Evolutionary conservation across 2,888 invertebrate species (phyloP).

Genomic region (Lathronympha strigana): DNA sequence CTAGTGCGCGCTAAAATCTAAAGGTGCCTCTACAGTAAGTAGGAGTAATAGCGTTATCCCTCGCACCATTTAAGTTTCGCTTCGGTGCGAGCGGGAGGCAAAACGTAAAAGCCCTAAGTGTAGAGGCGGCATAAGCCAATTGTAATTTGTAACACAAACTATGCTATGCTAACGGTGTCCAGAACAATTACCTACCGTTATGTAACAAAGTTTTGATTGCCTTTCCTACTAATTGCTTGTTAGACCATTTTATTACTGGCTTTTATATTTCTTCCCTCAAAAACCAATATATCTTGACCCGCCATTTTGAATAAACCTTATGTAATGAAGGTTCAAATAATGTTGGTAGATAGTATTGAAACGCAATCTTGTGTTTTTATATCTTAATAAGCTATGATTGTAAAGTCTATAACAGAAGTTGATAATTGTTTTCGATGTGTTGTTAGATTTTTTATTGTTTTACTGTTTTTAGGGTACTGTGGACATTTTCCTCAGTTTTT

Average conservation of each 20-base stretch:
- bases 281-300: constrained; percentile 43
- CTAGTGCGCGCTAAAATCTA: no score
- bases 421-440: constrained; percentile 54
- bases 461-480: constrained; percentile 23
- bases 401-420: constrained; percentile 49
- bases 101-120: no score
- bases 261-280: constrained; percentile 52
- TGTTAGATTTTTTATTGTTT: constrained; percentile 38
- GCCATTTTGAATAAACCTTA: background rate
- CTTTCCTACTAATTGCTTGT: constrained; percentile 56
- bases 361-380: constrained; percentile 54
- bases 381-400: constrained; percentile 65
- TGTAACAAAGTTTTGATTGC: constrained; percentile 56
- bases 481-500: background rate
- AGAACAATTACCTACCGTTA: constrained; percentile 51
- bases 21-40: no score
- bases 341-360: constrained; percentile 43
- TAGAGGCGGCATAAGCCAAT: no score
- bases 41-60: no score
- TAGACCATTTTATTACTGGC: constrained; percentile 55
- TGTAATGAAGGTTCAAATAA: constrained; percentile 39
- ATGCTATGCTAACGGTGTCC: constrained; percentile 21
- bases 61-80: no score
- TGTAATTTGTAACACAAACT: no score
- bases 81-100: no score